Base-by-base conservation (phyloP, 2,888 invertebrate genomes). In the Notodonta ziczac region DNA sequence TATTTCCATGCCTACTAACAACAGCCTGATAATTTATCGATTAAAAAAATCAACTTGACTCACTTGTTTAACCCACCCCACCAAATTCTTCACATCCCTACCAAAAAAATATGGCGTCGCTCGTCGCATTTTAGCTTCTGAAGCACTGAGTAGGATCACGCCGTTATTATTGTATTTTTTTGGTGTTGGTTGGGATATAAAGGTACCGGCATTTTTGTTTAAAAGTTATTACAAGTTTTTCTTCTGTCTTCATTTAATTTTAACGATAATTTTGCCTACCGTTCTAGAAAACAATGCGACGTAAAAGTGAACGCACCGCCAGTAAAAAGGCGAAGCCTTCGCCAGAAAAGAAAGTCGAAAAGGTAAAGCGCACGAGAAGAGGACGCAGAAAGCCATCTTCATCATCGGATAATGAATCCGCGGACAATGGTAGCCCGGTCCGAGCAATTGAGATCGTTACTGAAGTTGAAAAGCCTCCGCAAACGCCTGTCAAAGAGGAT, bases 281-380 rank as follows among this genome's bases (percentile, higher is more conserved):
- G 46, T 80, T 83, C 67, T 66, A 85, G 82, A 67, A 68, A 70
- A 82, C 61, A 73, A 97, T 97, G 97, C 96, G 97, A 85, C 96
- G 97, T 75, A 96, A 96, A 90, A 97, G 96, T 86, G 96, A 97
- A 95, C 90, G 96, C 94, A 84, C 94, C 94, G 82, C 90, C 59
- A 83, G 65, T 81, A 96, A 95, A 83, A 96, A 96, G 85, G 87
- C 95, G 8, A 96, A 96, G 83, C 85, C 94, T 78, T 95, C 96
- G 56, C 95, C 96, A 52, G 96, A 96, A 68, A 95, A 95, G 80
- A 94, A 95, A 70, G 64, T 89, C 48, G 95, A 95, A 63, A 95
- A 94, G 75, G 84, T 86, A 57, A 95, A 94, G 73, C 94, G 91
- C 59, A 94, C 93, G 66, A 94, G 92, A 77, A 94, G 94, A 66